Conservation (phyloP, 1,140 invertebrate species). For the Tetramorium parvispinum region DNA sequence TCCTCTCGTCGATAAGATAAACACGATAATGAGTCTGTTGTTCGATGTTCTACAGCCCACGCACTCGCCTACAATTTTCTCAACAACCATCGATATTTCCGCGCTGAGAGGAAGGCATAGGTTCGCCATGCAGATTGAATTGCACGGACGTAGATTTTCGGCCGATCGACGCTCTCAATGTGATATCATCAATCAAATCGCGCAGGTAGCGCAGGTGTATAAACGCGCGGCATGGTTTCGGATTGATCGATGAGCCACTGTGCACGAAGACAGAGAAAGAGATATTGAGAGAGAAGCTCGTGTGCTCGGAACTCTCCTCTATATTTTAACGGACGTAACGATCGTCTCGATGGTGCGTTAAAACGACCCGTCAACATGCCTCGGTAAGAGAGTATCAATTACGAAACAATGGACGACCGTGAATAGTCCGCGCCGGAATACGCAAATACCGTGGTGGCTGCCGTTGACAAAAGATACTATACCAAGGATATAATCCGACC, state of each 20-base stretch:
- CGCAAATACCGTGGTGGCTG: background rate
- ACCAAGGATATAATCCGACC: background rate
- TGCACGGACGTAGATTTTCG: slow-evolving; percentile 42
- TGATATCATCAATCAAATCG: slow-evolving; percentile 76
- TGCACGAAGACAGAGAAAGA: slow-evolving; percentile 40
- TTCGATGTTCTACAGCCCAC: background rate
- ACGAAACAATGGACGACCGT: slow-evolving; percentile 68
- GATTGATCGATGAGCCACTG: slow-evolving; percentile 76
- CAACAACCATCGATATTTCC: slow-evolving; percentile 32
- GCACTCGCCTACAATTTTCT: slow-evolving; percentile 36
- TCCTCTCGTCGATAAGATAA: slow-evolving; percentile 27
- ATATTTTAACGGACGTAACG: slow-evolving; percentile 70
- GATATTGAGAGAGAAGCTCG: slow-evolving; percentile 35
- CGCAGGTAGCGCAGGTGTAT: slow-evolving; percentile 75
- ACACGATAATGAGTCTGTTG: slow-evolving; percentile 28
- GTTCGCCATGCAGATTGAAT: slow-evolving; percentile 64
- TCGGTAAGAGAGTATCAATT: slow-evolving; percentile 67
- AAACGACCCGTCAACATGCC: slow-evolving; percentile 70
- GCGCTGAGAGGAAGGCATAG: slow-evolving; percentile 49
- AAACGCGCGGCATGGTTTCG: slow-evolving; percentile 68
- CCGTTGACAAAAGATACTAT: slow-evolving; percentile 43
- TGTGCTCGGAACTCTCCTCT: slow-evolving; percentile 55
- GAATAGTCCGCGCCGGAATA: slow-evolving; percentile 43
- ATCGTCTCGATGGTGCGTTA: slow-evolving; percentile 63
- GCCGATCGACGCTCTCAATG: slow-evolving; percentile 70